Conservation (phyloP, 2,113 vertebrate genomes). For the Epinephelus fuscoguttatus region DNA sequence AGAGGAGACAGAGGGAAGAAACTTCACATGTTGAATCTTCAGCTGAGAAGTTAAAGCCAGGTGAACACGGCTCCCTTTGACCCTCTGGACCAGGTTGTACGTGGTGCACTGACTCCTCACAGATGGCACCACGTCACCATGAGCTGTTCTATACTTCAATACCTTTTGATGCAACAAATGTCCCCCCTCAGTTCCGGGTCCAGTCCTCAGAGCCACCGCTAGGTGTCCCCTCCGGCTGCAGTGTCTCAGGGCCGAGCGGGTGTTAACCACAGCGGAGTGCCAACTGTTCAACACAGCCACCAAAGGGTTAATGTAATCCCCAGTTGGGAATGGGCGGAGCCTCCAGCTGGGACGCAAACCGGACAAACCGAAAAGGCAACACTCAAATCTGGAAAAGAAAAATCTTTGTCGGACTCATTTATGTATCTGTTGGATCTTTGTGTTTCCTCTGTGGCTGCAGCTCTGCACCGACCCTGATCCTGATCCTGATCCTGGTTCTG, state of each 20-base stretch:
- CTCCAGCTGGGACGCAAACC: conserved; percentile 43
- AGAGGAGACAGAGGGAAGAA: no score
- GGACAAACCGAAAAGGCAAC: conserved; percentile 1
- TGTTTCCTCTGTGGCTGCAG: fast-evolving
- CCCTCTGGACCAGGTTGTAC: no score
- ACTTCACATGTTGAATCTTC: no score
- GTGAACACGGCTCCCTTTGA: no score
- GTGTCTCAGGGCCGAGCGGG: no score
- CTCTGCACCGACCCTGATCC: background rate
- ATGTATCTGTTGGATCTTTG: background rate
- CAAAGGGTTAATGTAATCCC: conserved; percentile 57
- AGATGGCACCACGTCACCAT: no score
- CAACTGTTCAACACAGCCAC: background rate
- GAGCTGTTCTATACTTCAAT: no score
- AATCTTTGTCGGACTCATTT: background rate
- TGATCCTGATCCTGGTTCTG: no score
- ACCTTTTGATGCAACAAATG: background rate
- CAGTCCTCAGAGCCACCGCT: background rate
- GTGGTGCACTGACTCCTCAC: no score
- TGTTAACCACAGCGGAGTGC: background rate
- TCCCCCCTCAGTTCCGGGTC: background rate
- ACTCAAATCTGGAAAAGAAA: background rate
- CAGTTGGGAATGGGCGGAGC: conserved; percentile 54
- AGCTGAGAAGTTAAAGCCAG: no score
- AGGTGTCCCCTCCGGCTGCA: conserved; percentile 19